A percentile compares a stretch with the other conserved stretches of the same genome.
Evolutionary conservation across 92 coral and sea anemone genomes (phyloP).

Genomic region (Pocillopora grandis): DNA sequence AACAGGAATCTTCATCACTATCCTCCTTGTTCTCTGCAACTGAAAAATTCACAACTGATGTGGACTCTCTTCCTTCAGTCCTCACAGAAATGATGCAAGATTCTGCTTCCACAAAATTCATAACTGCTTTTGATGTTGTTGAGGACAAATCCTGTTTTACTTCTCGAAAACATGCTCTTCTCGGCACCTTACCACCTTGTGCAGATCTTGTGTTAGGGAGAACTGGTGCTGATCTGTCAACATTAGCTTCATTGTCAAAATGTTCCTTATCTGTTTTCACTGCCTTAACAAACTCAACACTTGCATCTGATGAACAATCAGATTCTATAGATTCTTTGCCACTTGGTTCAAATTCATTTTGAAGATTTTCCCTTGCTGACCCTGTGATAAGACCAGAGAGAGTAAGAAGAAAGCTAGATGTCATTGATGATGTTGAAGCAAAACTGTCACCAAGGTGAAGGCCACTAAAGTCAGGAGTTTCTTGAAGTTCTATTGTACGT

Average conservation of each 20-base stretch:
- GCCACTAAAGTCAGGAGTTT: neutral
- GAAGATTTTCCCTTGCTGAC: neutral
- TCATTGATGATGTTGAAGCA: slow-evolving; percentile 15
- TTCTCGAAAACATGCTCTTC: neutral
- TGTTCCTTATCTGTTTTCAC: neutral
- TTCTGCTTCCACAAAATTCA: too few species aligned
- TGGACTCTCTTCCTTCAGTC: neutral
- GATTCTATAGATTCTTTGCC: slow-evolving; percentile 11
- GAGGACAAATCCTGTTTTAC: neutral
- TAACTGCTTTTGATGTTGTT: neutral
- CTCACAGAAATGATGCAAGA: neutral
- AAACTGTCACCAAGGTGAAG: neutral
- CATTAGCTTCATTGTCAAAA: too few species aligned
- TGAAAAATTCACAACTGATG: neutral
- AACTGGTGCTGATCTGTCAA: too few species aligned
- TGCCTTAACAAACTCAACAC: slow-evolving; percentile 1
- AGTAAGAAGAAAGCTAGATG: neutral
- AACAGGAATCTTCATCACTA: slow-evolving; percentile 28
- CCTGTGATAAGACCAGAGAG: neutral
- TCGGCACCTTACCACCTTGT: neutral
- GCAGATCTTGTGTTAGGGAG: too few species aligned
- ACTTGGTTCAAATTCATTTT: neutral
- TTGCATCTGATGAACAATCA: slow-evolving; percentile 13
- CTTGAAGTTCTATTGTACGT: neutral
- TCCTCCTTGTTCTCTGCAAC: neutral